These are phyloP conservation scores for Platerodrilus igneus DNA, from an alignment of 2,888 invertebrate species.

Conservation along the genomic window DNA sequence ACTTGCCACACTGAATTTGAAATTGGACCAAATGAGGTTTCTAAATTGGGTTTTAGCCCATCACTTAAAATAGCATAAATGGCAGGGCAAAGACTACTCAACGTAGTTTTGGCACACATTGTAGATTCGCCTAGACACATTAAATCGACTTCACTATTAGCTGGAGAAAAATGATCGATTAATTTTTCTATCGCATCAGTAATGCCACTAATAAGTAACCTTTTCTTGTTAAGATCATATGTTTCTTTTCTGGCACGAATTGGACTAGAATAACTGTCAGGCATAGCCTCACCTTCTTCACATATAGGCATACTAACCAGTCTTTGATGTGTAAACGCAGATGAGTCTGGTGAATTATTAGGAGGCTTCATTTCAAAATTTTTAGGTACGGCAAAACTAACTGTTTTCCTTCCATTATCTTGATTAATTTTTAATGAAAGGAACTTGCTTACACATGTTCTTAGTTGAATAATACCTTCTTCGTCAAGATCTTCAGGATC, in stretches of 20 bases:
- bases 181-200: constrained; percentile 71
- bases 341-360: constrained; percentile 72
- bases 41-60: constrained; percentile 73
- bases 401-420: constrained; percentile 66
- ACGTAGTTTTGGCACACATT: constrained; percentile 66
- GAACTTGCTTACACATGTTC: constrained; percentile 67
- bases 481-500: constrained; percentile 66
- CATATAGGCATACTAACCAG: constrained; percentile 62
- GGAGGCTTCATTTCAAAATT: constrained; percentile 52
- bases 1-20: constrained; percentile 87
- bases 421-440: constrained; percentile 66
- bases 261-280: constrained; percentile 57
- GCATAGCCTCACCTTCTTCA: constrained; percentile 60
- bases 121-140: constrained; percentile 56
- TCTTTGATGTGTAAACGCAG: constrained; percentile 56
- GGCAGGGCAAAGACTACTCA: constrained; percentile 76
- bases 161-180: constrained; percentile 65
- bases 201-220: constrained; percentile 67
- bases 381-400: constrained; percentile 66
- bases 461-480: constrained; percentile 64
- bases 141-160: constrained; percentile 60
- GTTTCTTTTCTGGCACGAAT: constrained; percentile 25
- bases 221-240: constrained; percentile 56
- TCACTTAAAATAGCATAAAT: constrained; percentile 79
- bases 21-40: constrained; percentile 81